A percentile compares a stretch with the other conserved stretches of the same genome.
These are phyloP conservation scores for Callitettix versicolor DNA, from an alignment of 1,140 invertebrate genomes.

Conservation along the genomic window DNA sequence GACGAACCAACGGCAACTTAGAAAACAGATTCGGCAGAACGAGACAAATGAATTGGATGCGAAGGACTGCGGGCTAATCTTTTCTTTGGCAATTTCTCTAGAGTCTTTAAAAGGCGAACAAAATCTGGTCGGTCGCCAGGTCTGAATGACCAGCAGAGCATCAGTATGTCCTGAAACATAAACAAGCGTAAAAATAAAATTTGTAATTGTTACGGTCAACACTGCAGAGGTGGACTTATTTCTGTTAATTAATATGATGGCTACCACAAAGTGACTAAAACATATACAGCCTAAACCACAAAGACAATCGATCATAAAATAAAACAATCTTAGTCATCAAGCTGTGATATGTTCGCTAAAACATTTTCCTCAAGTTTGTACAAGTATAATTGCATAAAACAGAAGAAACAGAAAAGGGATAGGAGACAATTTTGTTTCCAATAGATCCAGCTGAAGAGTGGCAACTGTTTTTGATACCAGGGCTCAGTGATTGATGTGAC, in stretches of 20 bases:
- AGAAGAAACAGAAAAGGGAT: too few species aligned
- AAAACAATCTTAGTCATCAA: background rate
- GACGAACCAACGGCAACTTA: constrained; percentile 28
- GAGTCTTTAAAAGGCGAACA: constrained; percentile 64
- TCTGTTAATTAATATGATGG: too few species aligned
- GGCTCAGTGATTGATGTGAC: too few species aligned
- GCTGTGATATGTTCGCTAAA: too few species aligned
- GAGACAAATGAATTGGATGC: constrained; percentile 87
- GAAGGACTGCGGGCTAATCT: constrained; percentile 91
- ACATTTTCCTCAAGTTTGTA: too few species aligned
- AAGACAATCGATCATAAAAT: background rate
- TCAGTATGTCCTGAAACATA: constrained; percentile 77
- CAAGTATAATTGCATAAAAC: too few species aligned
- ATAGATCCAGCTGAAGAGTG: too few species aligned
- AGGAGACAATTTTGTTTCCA: too few species aligned
- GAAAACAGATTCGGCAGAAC: constrained; percentile 87
- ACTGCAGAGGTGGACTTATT: too few species aligned
- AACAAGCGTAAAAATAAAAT: constrained; percentile 18
- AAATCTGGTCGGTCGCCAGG: constrained; percentile 82
- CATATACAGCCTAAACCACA: too few species aligned
- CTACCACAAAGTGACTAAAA: too few species aligned
- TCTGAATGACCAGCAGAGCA: constrained; percentile 90
- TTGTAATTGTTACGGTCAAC: background rate
- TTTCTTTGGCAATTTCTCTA: constrained; percentile 88
- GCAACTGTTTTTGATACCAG: too few species aligned